Conservation (phyloP, 2,888 invertebrate genomes). For the Temnothorax rugatulus region DNA sequence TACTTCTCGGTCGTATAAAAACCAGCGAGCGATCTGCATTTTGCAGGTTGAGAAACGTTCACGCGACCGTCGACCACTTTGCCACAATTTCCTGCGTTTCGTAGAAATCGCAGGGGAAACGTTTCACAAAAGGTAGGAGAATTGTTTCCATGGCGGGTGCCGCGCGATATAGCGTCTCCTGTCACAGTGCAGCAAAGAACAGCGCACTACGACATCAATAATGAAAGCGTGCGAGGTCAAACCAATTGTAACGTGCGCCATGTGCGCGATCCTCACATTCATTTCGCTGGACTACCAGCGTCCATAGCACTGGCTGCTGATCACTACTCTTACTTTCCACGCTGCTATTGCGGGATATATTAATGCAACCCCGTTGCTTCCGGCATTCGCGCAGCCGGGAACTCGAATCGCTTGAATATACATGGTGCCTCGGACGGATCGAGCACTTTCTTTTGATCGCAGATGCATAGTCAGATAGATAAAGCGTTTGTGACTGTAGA, state of each 20-base stretch:
- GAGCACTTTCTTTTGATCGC: constrained; percentile 19
- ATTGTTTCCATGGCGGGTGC: constrained; percentile 26
- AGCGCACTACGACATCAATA: constrained; percentile 76
- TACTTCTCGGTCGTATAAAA: constrained; percentile 10
- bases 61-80: constrained; percentile 29
- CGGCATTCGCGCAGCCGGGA: constrained; percentile 51
- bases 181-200: constrained; percentile 52
- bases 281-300: constrained; percentile 65
- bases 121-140: constrained; percentile 39
- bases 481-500: neutral
- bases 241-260: constrained; percentile 82
- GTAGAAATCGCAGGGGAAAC: constrained; percentile 46
- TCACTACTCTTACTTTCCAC: constrained; percentile 72
- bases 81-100: constrained; percentile 43
- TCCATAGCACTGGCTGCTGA: constrained; percentile 62
- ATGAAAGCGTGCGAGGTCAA: constrained; percentile 83
- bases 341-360: constrained; percentile 59
- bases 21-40: constrained; percentile 38
- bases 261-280: constrained; percentile 80
- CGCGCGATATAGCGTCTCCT: constrained; percentile 60
- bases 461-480: neutral
- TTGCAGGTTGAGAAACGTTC: constrained; percentile 39
- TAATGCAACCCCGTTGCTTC: constrained; percentile 64
- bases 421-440: neutral
- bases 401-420: constrained; percentile 5